phyloP scores from a whole-genome alignment of 1,140 invertebrate genomes.

The Magallana angulata region DNA sequence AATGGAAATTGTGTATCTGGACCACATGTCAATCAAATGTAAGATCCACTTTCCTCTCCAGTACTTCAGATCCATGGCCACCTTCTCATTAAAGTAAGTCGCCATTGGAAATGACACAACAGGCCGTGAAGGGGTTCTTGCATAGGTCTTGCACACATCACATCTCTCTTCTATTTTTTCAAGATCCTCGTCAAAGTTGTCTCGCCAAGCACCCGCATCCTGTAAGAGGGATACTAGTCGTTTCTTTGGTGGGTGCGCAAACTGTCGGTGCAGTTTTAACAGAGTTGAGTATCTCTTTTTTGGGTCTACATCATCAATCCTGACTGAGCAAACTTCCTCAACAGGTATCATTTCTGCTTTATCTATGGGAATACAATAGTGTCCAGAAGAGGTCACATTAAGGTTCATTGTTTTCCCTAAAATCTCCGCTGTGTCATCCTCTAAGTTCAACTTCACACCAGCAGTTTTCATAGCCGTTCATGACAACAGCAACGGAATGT shows the following conservation, averaged over 20 bases:
- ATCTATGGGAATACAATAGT: conserved; percentile 48
- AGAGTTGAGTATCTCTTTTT: neutral
- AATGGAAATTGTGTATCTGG: conserved; percentile 42
- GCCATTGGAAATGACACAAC: conserved; percentile 47
- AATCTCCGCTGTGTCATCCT: conserved; percentile 52
- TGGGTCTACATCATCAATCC: neutral
- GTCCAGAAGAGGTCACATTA: conserved; percentile 50
- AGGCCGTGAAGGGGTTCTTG: conserved; percentile 47
- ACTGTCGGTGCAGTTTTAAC: conserved; percentile 44
- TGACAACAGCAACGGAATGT: conserved; percentile 56
- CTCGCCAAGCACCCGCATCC: conserved; percentile 15
- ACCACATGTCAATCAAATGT: conserved; percentile 52
- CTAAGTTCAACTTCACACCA: conserved; percentile 55
- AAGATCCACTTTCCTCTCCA: conserved; percentile 45
- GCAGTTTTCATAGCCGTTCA: conserved; percentile 51
- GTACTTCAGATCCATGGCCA: conserved; percentile 52
- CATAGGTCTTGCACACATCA: conserved; percentile 57
- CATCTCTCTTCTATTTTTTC: conserved; percentile 46
- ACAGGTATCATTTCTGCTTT: conserved; percentile 1
- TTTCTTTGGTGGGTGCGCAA: conserved; percentile 45
- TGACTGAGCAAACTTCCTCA: conserved; percentile 33
- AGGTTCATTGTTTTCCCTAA: conserved; percentile 42
- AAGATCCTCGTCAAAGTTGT: conserved; percentile 27
- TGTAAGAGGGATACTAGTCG: conserved; percentile 32
- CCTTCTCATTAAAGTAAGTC: conserved; percentile 55